Percentiles rank a stretch among this genome's conserved stretches.
Conservation (phyloP, 2,888 invertebrate genomes). For the Drosophila phalerata region DNA sequence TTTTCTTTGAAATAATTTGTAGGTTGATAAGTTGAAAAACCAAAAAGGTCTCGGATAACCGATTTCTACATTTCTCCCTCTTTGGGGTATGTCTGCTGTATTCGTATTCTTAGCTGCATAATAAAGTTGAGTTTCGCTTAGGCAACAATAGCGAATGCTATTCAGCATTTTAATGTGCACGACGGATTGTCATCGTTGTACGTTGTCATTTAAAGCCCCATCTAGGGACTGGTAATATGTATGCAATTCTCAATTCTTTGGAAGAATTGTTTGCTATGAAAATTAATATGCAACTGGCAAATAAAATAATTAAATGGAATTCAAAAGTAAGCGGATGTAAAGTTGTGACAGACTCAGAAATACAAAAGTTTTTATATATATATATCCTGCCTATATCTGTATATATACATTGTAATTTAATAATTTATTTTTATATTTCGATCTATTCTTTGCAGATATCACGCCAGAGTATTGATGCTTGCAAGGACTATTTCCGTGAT, state of each 20-base stretch:
- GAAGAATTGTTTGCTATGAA: conserved; percentile 53
- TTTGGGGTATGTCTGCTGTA: not conserved
- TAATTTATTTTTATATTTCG: not conserved
- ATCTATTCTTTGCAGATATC: conserved; percentile 90
- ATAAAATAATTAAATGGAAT: conserved; percentile 67
- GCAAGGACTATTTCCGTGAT: conserved; percentile 99
- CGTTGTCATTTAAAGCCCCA: conserved; percentile 24
- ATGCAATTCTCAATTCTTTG: conserved; percentile 51
- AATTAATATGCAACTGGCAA: conserved; percentile 72
- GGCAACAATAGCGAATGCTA: conserved; percentile 15
- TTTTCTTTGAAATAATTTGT: too few relatives aligned
- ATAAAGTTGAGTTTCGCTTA: conserved; percentile 9
- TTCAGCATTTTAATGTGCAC: conserved; percentile 44
- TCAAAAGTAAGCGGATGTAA: conserved; percentile 36
- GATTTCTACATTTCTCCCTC: not conserved
- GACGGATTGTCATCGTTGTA: conserved; percentile 25
- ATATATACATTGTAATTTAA: not conserved
- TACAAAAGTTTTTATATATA: too few relatives aligned
- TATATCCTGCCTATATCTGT: too few relatives aligned
- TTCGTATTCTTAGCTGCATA: conserved; percentile 12
- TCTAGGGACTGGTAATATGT: conserved; percentile 44
- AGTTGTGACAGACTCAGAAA: conserved; percentile 3
- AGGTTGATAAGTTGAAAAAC: too few relatives aligned
- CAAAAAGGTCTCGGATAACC: too few relatives aligned
- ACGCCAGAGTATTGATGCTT: conserved; percentile 99